Evolutionary conservation across 2,888 invertebrate species (phyloP).

Genomic region (Latrodectus hesperus): DNA sequence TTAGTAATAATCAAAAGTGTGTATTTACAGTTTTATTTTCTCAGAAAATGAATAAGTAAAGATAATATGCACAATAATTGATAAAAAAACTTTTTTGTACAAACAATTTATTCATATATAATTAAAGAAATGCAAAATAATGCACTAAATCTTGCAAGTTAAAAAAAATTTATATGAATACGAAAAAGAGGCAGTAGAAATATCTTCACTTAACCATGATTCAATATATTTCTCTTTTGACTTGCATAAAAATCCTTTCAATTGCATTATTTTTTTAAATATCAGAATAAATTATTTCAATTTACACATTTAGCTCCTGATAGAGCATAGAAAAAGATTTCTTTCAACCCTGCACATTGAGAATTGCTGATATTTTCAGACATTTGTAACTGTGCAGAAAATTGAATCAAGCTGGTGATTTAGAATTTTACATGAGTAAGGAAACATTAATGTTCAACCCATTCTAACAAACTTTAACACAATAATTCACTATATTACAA

Average conservation of each 20-base stretch:
- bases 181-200: constrained; percentile 8
- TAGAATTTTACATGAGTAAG: background rate
- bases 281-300: constrained; percentile 51
- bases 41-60: background rate
- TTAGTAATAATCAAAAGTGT: background rate
- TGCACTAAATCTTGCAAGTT: constrained; percentile 21
- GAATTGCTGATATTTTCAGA: background rate
- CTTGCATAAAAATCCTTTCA: background rate
- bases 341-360: constrained; percentile 27
- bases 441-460: constrained; percentile 24
- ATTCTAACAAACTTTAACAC: constrained; percentile 26
- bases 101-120: constrained; percentile 36
- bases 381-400: background rate
- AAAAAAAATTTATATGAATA: constrained; percentile 16
- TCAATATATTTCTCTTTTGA: background rate
- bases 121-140: constrained; percentile 32
- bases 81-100: constrained; percentile 8
- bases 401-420: background rate
- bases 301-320: constrained; percentile 17
- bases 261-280: constrained; percentile 11
- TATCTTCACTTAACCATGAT: background rate
- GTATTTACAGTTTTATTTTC: background rate
- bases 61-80: background rate
- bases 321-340: background rate
- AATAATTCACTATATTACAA: constrained; percentile 15